These are phyloP conservation scores for Drosophila siamana DNA, from an alignment of 2,888 invertebrate species.

Conservation along the genomic window DNA sequence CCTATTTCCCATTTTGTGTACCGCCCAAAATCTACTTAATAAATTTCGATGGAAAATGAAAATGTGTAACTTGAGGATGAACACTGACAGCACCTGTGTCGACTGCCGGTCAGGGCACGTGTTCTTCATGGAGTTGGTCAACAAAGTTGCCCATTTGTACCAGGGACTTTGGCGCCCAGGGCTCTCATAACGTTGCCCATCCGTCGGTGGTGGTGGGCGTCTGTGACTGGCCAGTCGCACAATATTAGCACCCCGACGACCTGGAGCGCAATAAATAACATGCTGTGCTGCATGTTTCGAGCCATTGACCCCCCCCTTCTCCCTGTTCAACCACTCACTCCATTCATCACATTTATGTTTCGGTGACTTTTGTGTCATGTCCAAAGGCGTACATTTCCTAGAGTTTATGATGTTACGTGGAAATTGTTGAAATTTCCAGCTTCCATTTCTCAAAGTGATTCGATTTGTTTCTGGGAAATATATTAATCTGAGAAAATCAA, in stretches of 20 bases:
- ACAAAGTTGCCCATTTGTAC: constrained; percentile 67
- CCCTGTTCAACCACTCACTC: no score
- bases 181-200: constrained; percentile 40
- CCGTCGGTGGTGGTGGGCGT: constrained; percentile 16
- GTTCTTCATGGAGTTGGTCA: constrained; percentile 69
- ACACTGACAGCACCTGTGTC: constrained; percentile 62
- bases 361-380: constrained; percentile 51
- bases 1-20: constrained; percentile 3
- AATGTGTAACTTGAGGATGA: constrained; percentile 64
- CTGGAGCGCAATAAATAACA: constrained; percentile 74
- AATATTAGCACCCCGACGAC: constrained; percentile 77
- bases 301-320: constrained; percentile 21
- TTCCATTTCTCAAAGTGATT: constrained; percentile 36
- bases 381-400: constrained; percentile 28
- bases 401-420: constrained; percentile 43
- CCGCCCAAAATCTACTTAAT: constrained; percentile 68
- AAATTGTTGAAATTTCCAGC: constrained; percentile 53
- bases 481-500: neutral
- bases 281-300: constrained; percentile 55
- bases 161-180: constrained; percentile 30
- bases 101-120: constrained; percentile 58
- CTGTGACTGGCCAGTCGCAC: constrained; percentile 56
- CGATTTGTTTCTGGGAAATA: neutral
- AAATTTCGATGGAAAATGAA: constrained; percentile 68
- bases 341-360: constrained; percentile 24